Percentiles rank a stretch among this genome's conserved stretches.
These are phyloP conservation scores for Xyrichtys novacula DNA, from an alignment of 2,797 vertebrate species.

Conservation along the genomic window DNA sequence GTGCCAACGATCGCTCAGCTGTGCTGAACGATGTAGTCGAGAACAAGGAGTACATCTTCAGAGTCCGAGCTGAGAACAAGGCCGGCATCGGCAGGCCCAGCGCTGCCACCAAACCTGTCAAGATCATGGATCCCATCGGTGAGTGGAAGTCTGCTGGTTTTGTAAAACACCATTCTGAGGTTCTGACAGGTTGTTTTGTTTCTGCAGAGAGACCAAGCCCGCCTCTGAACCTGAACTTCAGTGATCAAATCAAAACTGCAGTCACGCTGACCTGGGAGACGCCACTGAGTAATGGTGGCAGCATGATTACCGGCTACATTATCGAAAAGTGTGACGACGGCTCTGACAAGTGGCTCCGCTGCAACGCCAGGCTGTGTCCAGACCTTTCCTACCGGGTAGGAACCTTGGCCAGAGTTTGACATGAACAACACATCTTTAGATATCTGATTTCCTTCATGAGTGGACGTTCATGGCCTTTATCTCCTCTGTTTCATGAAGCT, in stretches of 20 bases:
- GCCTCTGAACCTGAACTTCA: conserved; percentile 91
- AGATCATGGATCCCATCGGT: conserved; percentile 97
- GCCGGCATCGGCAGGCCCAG: conserved; percentile 96
- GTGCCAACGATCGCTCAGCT: conserved; percentile 86
- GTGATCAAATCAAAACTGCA: conserved; percentile 90
- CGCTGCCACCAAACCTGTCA: conserved; percentile 92
- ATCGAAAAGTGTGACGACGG: conserved; percentile 93
- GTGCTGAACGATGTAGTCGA: conserved; percentile 94
- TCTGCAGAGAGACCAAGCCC: conserved; percentile 92
- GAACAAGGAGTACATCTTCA: conserved; percentile 98
- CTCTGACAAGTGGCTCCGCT: conserved; percentile 93
- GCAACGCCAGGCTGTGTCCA: conserved; percentile 91
- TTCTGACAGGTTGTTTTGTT: conserved; percentile 1
- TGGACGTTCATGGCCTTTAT: not conserved
- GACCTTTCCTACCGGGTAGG: conserved; percentile 92
- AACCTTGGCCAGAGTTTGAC: not conserved
- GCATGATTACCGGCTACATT: conserved; percentile 95
- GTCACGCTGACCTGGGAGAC: conserved; percentile 96
- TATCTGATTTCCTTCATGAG: not conserved
- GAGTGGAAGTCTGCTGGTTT: conserved; percentile 49
- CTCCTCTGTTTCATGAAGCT: not conserved
- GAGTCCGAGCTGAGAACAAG: conserved; percentile 95
- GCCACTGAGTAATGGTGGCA: conserved; percentile 92
- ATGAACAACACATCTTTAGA: not conserved
- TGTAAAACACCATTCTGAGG: not conserved